These are phyloP conservation scores for Chirona hameri DNA, from an alignment of 2,888 invertebrate genomes.

Conservation along the genomic window DNA sequence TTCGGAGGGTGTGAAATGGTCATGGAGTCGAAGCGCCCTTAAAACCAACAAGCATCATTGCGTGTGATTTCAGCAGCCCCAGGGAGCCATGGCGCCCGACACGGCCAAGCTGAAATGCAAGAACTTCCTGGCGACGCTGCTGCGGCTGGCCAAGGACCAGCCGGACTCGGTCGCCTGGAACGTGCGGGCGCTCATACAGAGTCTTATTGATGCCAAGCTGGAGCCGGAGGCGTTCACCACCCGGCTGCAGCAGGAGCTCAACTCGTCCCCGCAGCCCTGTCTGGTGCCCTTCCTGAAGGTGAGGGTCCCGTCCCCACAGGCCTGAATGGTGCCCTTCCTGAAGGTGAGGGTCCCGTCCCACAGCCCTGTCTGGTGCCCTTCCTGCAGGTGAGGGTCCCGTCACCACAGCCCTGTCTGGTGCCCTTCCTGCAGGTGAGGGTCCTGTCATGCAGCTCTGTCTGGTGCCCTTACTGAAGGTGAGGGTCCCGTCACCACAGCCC, in stretches of 20 bases:
- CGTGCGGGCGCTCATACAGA: slow-evolving; percentile 90
- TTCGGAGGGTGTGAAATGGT: too few relatives aligned
- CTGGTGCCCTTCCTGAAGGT: slow-evolving; percentile 95
- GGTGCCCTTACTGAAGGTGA: slow-evolving; percentile 90
- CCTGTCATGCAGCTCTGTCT: slow-evolving; percentile 76
- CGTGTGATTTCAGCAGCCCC: not conserved
- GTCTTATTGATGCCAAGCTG: slow-evolving; percentile 88
- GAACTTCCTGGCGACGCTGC: slow-evolving; percentile 91
- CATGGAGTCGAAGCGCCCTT: too few relatives aligned
- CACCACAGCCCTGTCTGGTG: slow-evolving; percentile 51
- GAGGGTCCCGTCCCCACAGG: slow-evolving; percentile 56
- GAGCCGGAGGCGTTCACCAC: slow-evolving; percentile 97
- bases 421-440: slow-evolving; percentile 81
- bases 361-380: slow-evolving; percentile 98
- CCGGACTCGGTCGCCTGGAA: slow-evolving; percentile 87
- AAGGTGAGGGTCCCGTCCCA: slow-evolving; percentile 57
- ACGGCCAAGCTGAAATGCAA: slow-evolving; percentile 97
- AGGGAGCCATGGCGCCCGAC: slow-evolving; percentile 53
- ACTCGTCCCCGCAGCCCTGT: slow-evolving; percentile 97
- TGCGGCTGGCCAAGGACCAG: slow-evolving; percentile 91
- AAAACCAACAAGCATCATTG: too few relatives aligned
- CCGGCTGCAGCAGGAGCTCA: slow-evolving; percentile 84
- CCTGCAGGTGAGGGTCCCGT: slow-evolving; percentile 63
- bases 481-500: too few relatives aligned
- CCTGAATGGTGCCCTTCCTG: slow-evolving; percentile 94